Evolutionary conservation across 2,888 invertebrate species (phyloP), one percentile per base, ranked within the genome.

Genomic region (Epinotia brunnichana): DNA sequence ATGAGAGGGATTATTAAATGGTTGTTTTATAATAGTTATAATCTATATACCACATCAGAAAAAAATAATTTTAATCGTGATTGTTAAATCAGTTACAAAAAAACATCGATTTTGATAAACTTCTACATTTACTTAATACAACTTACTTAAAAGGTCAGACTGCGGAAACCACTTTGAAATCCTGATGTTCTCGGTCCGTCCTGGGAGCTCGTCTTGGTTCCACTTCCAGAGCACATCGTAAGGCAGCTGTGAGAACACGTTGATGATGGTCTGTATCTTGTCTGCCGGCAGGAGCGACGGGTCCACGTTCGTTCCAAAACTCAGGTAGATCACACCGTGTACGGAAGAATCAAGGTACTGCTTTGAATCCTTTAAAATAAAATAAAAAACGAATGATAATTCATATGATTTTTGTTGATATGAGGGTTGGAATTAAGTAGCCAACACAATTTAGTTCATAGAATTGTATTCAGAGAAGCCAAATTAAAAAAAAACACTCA

Each of bases 181-280:
- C 11, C 4, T 63, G 0, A 93, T 86, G 71, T 93, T 93, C 2
- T 79, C 70, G 0, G 90, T 82, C 15, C 78, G 72, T 5, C 80
- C 77, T 1, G 78, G 78, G 71, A 87, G 78, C 17, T 73, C 76
- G 19, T 87, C 85, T 0, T 77, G 76, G 70, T 87, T 86, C 82
- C 83, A 88, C 75, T 89, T 92, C 89, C 90, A 90, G 2, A 94
- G 74, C 7, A 94, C 85, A 53, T 88, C 85, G 74, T 91, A 91
- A 3, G 87, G 87, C 19, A 92, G 75, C 59, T 82, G 76, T 0
- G 86, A 83, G 74, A 94, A 87, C 1, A 85, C 90, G 13, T 81
- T 82, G 0, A 85, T 68, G n/a, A 93, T 76, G 0, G 79, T 75
- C 53, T 83, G 76, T 7, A 86, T 76, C 60, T 77, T 85, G 57